These are phyloP conservation scores for Tachuris rubrigastra DNA, from an alignment of 2,113 vertebrate genomes.

Conservation along the genomic window DNA sequence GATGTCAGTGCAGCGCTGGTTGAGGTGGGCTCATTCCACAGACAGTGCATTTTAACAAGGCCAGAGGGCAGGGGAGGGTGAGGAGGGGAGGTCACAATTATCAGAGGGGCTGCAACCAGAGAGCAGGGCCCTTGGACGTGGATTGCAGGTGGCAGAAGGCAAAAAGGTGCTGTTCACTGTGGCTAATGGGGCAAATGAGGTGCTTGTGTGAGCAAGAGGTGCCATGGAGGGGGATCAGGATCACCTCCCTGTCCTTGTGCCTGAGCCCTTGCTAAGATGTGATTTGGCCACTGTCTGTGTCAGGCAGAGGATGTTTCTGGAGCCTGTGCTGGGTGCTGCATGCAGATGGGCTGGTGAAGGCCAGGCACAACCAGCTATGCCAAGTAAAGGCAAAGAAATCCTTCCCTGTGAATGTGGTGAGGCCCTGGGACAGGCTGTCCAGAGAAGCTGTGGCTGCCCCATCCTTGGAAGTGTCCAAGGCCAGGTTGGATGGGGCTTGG, in stretches of 20 bases:
- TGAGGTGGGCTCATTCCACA: not conserved
- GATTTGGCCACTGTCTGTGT: not conserved
- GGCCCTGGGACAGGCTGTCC: not conserved
- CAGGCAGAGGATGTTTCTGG: not conserved
- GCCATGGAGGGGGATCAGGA: rapidly evolving
- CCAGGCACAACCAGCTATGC: not conserved
- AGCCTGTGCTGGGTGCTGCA: not conserved
- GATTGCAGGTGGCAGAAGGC: not conserved
- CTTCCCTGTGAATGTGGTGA: rapidly evolving
- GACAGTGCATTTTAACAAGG: not conserved
- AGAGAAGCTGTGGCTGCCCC: not conserved
- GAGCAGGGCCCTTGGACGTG: not conserved
- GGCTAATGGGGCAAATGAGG: not conserved
- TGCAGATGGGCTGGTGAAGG: not conserved
- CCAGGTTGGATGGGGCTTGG: rapidly evolving
- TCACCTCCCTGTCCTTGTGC: not conserved
- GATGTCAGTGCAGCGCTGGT: not conserved
- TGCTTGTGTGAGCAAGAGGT: not conserved
- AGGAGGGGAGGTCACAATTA: not conserved
- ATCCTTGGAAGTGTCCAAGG: not conserved
- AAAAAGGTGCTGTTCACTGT: not conserved
- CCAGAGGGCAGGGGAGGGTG: conserved; percentile 1
- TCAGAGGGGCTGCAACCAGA: not conserved
- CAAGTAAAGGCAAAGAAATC: not conserved
- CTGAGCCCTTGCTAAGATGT: not conserved